Conservation (phyloP, 2,113 vertebrate species). For the Thymallus thymallus region DNA sequence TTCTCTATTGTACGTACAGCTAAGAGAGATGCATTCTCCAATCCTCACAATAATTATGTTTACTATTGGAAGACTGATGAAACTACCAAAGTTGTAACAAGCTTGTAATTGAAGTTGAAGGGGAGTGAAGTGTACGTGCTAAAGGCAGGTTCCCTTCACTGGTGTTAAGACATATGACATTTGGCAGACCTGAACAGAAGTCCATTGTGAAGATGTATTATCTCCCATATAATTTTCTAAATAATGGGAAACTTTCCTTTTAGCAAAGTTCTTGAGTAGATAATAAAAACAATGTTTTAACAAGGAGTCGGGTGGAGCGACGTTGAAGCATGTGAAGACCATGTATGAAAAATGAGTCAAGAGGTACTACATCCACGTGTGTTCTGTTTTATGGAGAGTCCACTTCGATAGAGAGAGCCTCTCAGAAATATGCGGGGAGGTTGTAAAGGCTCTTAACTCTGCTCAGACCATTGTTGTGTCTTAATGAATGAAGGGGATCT, state of each 20-base stretch:
- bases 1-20: too few relatives aligned
- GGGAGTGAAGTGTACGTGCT: too few relatives aligned
- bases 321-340: conserved; percentile 42
- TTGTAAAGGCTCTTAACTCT: conserved; percentile 39
- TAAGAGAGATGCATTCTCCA: too few relatives aligned
- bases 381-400: conserved; percentile 42
- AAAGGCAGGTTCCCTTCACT: too few relatives aligned
- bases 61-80: too few relatives aligned
- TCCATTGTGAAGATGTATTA: too few relatives aligned
- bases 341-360: conserved; percentile 58
- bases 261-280: conserved; percentile 43
- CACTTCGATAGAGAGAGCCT: conserved; percentile 38
- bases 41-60: too few relatives aligned
- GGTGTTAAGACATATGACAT: too few relatives aligned
- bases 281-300: conserved; percentile 40
- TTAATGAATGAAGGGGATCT: conserved; percentile 55
- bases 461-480: conserved; percentile 44
- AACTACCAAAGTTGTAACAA: too few relatives aligned
- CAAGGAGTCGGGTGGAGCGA: not conserved
- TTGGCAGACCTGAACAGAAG: too few relatives aligned
- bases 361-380: conserved; percentile 39
- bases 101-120: too few relatives aligned
- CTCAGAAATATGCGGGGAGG: conserved; percentile 42
- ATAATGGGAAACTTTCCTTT: conserved; percentile 51
- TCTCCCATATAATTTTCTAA: conserved; percentile 1